Base-by-base conservation (phyloP, 2,888 invertebrate species). In the Caenorhabditis plicata region DNA sequence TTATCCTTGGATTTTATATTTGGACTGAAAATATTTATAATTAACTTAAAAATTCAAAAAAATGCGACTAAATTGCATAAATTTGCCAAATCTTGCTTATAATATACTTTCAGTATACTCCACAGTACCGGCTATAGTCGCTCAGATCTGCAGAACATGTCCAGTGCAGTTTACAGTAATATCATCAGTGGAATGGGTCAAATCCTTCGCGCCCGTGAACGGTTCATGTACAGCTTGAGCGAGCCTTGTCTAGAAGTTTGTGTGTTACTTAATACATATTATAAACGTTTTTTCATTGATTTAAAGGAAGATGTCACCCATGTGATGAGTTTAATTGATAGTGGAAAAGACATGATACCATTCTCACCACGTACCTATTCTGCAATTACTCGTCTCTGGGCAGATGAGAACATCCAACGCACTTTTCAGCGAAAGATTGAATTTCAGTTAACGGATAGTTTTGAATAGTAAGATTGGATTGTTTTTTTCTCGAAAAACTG, bases 401-500 rank as follows among this genome's bases (percentile, higher is more conserved):
- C 50, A n/a, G 63, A 69, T 31, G 50, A 43, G 8, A 52, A 27
- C 19, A 45, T 69, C 22, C 61, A 67, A 36, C 56, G 56, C 40
- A 52, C 67, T 0, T 67, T 56, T 50, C 48, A 56, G 9, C 42
- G 64, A 1, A 27, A 58, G 32, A 20, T 60, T 26, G 64, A 68
- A 36, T 64, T 55, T 39, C 67, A 69, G 44, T 36, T 67, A 36
- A 47, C 49, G 46, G 68, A 67, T 27, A 48, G 55, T 22, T 35
- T 65, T 25, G 33, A 44, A 25, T 64, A 69, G 68, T 71, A 23
- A 57, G 65, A 45, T 15, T 29, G 13, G 13, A 25, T 20, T 17
- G 2, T 22, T 45, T 7, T 51, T 44, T 23, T n/a, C 4, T 26
- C 25, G 39, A 22, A n/a, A 13, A 3, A 22, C 3, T 22, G 19